phyloP scores from a whole-genome alignment of 2,888 invertebrate species.

The Helicoverpa assulta region DNA sequence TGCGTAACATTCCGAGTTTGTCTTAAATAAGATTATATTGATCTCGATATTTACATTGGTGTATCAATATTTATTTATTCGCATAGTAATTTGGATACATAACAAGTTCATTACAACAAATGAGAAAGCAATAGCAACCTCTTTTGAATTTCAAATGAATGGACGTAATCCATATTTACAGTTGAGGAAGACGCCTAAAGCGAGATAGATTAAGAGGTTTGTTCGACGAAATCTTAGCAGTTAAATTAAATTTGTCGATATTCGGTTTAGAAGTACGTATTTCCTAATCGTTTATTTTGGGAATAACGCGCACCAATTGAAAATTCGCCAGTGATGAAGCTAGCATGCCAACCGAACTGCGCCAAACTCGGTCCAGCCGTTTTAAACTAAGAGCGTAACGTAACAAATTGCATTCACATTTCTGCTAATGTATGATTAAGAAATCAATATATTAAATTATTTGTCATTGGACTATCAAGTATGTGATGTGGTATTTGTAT shows the following conservation, averaged over 20 bases:
- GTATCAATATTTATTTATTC: conserved; percentile 25
- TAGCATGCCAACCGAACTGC: too few species aligned
- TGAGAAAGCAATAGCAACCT: conserved; percentile 74
- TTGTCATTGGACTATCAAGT: conserved; percentile 40
- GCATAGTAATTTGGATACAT: conserved; percentile 40
- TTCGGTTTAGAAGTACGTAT: conserved; percentile 11
- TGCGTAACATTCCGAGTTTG: background rate
- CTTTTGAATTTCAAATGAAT: conserved; percentile 81
- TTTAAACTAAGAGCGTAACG: too few species aligned
- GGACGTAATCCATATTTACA: conserved; percentile 78
- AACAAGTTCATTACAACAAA: conserved; percentile 72
- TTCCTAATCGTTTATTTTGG: conserved; percentile 20
- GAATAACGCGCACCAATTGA: conserved; percentile 45
- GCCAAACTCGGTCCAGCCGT: too few species aligned
- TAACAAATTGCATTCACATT: too few species aligned
- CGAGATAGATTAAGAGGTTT: conserved; percentile 69
- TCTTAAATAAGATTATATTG: conserved; percentile 1
- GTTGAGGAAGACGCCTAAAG: conserved; percentile 68
- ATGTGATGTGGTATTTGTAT: conserved; percentile 42
- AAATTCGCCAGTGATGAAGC: too few species aligned
- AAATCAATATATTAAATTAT: conserved; percentile 16
- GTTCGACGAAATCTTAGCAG: conserved; percentile 58
- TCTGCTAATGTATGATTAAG: conserved; percentile 19
- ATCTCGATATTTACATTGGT: conserved; percentile 1
- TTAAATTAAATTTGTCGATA: conserved; percentile 63